Percentiles rank a stretch among this genome's conserved stretches.
Evolutionary conservation across 2,113 vertebrate genomes (phyloP).

Genomic region (Arothron firmamentum): DNA sequence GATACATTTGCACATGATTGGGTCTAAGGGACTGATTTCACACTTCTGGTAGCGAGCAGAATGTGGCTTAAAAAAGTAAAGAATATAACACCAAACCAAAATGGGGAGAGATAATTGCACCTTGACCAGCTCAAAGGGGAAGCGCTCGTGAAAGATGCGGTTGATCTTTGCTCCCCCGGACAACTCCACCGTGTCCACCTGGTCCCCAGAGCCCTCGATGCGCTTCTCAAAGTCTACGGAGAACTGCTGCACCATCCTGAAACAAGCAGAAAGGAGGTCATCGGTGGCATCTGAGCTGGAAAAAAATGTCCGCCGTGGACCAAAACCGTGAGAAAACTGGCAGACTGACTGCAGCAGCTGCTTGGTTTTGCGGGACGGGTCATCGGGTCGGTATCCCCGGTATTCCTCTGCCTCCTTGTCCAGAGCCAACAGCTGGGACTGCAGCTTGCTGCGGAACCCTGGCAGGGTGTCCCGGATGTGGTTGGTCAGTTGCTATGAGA

Average conservation of each 20-base stretch:
- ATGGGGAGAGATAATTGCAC: conserved; percentile 50
- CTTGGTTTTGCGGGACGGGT: conserved; percentile 93
- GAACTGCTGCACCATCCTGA: conserved; percentile 96
- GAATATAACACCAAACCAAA: too few species aligned
- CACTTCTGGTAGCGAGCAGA: too few species aligned
- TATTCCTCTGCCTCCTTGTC: conserved; percentile 93
- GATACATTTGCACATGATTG: too few species aligned
- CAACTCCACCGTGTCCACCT: conserved; percentile 92
- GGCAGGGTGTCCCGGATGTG: conserved; percentile 92
- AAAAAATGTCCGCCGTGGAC: conserved; percentile 2
- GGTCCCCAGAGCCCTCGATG: conserved; percentile 93
- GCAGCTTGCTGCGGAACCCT: conserved; percentile 88
- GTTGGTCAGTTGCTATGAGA: conserved; percentile 89
- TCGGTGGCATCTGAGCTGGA: neutral
- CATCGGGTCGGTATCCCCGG: conserved; percentile 90
- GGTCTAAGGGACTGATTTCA: too few species aligned
- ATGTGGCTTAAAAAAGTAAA: too few species aligned
- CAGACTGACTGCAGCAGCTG: conserved; percentile 87
- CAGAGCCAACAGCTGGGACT: conserved; percentile 86
- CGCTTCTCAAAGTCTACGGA: conserved; percentile 95
- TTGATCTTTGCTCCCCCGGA: conserved; percentile 94
- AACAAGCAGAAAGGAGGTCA: neutral
- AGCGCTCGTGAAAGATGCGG: conserved; percentile 92
- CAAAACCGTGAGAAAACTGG: conserved; percentile 1
- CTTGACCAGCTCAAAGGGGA: conserved; percentile 95